Evolutionary conservation across 2,888 invertebrate genomes (phyloP).

Genomic region (Chamaedrilus cognettii): DNA sequence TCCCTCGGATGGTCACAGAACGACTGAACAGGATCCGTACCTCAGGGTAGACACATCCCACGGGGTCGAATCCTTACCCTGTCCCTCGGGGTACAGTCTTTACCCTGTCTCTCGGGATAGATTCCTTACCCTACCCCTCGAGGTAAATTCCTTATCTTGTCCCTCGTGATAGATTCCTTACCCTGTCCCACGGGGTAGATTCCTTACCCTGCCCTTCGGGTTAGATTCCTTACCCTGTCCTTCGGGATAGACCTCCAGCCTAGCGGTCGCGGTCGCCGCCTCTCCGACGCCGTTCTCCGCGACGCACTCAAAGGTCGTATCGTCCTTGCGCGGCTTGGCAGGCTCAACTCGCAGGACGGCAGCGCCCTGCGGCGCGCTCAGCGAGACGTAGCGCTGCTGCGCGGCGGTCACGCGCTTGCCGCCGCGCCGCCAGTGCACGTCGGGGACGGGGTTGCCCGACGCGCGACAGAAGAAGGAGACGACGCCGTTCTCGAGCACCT

Average conservation of each 20-base stretch:
- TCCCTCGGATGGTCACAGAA: too few relatives aligned
- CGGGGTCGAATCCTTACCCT: too few relatives aligned
- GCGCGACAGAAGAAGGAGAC: slow-evolving; percentile 98
- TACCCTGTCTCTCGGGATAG: too few relatives aligned
- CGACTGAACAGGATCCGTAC: too few relatives aligned
- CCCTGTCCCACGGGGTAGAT: too few relatives aligned
- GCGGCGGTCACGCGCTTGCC: slow-evolving; percentile 75
- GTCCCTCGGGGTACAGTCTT: too few relatives aligned
- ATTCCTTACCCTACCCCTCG: too few relatives aligned
- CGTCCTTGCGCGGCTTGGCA: slow-evolving; percentile 81
- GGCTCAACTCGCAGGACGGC: slow-evolving; percentile 80
- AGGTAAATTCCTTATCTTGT: too few relatives aligned
- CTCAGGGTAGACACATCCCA: too few relatives aligned
- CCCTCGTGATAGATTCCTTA: too few relatives aligned
- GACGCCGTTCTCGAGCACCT: slow-evolving; percentile 86
- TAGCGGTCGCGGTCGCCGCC: slow-evolving; percentile 80
- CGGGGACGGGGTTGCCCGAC: slow-evolving; percentile 71
- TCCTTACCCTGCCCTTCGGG: too few relatives aligned
- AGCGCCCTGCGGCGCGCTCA: slow-evolving; percentile 66
- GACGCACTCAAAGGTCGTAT: slow-evolving; percentile 91
- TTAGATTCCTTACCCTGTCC: slow-evolving; percentile 67
- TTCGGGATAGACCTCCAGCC: slow-evolving; percentile 72
- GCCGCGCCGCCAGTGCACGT: slow-evolving; percentile 95
- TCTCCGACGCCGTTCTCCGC: slow-evolving; percentile 98
- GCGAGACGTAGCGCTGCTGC: slow-evolving; percentile 44